phyloP scores from a whole-genome alignment of 2,888 invertebrate species.

The Calliscelio sp. region DNA sequence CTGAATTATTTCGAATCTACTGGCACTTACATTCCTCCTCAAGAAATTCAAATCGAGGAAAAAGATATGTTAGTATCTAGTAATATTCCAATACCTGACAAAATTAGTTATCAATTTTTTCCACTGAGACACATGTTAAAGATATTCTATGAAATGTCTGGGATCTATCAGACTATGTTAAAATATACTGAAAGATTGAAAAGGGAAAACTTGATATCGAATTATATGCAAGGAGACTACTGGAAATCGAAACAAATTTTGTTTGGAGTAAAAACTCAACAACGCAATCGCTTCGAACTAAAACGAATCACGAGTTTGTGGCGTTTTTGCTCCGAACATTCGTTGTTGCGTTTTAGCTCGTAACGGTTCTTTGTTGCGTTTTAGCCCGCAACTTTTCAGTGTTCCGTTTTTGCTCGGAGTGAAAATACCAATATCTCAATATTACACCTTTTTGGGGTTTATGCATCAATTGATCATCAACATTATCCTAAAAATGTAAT shows the following conservation, averaged over 20 bases:
- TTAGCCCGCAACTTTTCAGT: no score
- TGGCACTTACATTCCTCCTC: background rate
- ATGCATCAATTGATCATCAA: no score
- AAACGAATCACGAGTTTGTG: no score
- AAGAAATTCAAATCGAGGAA: background rate
- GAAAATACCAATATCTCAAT: no score
- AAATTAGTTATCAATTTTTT: background rate
- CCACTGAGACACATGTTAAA: background rate
- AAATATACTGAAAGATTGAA: background rate
- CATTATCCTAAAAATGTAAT: no score
- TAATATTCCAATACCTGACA: background rate
- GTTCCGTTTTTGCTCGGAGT: no score
- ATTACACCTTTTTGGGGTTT: no score
- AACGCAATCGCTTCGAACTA: no score
- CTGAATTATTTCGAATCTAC: background rate
- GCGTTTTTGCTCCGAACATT: no score
- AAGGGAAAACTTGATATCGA: background rate
- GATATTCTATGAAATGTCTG: background rate
- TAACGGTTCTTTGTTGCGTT: no score
- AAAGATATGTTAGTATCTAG: background rate
- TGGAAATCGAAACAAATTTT: background rate
- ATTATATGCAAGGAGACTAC: background rate
- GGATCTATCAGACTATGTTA: background rate
- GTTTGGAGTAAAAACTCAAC: no score
- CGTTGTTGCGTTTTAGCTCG: no score